These are phyloP conservation scores for Plemyria rubiginata DNA, from an alignment of 2,888 invertebrate genomes.

Conservation along the genomic window DNA sequence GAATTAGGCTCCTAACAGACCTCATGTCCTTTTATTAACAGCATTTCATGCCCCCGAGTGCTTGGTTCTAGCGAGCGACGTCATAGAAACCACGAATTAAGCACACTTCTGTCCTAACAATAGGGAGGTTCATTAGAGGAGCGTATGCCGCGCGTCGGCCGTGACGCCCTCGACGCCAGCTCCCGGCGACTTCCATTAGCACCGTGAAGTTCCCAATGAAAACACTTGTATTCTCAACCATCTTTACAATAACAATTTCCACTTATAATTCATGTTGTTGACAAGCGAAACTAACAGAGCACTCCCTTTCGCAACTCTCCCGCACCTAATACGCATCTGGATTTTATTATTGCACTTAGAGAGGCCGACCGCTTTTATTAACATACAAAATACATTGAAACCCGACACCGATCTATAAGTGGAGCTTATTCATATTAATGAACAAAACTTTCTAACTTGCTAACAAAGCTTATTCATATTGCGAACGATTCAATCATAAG, in stretches of 20 bases:
- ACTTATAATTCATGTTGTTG: conserved; percentile 79
- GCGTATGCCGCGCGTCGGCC: conserved; percentile 77
- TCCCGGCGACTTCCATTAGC: conserved; percentile 64
- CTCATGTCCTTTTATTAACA: conserved; percentile 58
- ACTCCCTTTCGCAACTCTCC: conserved; percentile 53
- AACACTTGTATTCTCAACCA: conserved; percentile 72
- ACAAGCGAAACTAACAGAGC: conserved; percentile 74
- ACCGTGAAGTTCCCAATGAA: conserved; percentile 73
- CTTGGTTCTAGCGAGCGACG: conserved; percentile 52
- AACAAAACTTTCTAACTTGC: too few relatives aligned
- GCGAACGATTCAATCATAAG: too few relatives aligned
- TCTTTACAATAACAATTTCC: conserved; percentile 75
- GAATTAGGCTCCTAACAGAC: conserved; percentile 43
- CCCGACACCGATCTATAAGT: conserved; percentile 33
- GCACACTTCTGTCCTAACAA: conserved; percentile 76
- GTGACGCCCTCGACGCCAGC: conserved; percentile 67
- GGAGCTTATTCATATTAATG: conserved; percentile 38
- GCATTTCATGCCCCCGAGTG: conserved; percentile 61
- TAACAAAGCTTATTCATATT: too few relatives aligned
- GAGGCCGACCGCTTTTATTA: conserved; percentile 32
- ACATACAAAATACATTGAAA: conserved; percentile 41
- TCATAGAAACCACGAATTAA: conserved; percentile 70
- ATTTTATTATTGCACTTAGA: conserved; percentile 64
- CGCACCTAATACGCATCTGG: conserved; percentile 63
- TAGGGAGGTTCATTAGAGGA: conserved; percentile 78